A percentile compares a stretch with the other conserved stretches of the same genome.
Evolutionary conservation across 92 coral and sea anemone genomes (phyloP).

Genomic region (Muricea muricata): DNA sequence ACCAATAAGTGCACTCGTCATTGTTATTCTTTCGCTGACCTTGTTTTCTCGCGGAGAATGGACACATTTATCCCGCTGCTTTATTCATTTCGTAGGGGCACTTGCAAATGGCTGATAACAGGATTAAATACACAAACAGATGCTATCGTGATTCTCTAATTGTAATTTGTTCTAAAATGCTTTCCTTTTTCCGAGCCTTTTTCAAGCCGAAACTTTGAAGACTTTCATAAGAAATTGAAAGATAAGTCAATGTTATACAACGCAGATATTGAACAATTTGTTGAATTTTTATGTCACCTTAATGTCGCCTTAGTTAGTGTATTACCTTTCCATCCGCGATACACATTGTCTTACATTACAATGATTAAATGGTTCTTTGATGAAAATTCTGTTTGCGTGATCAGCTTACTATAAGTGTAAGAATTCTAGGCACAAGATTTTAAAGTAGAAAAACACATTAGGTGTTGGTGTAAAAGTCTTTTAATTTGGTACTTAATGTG

Average conservation of each 20-base stretch:
- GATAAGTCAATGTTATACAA: too few species aligned
- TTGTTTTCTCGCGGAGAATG: neutral
- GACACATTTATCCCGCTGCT: neutral
- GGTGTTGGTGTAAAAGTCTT: neutral
- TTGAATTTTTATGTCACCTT: neutral
- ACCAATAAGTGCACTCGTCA: neutral
- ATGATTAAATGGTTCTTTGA: too few species aligned
- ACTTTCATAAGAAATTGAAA: too few species aligned
- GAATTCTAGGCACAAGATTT: neutral
- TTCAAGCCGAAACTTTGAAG: too few species aligned
- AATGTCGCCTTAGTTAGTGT: neutral
- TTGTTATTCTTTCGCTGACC: neutral
- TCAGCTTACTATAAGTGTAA: neutral
- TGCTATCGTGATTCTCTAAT: neutral
- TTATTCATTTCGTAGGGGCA: neutral
- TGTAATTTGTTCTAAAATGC: neutral
- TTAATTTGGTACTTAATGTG: neutral
- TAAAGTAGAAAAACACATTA: neutral
- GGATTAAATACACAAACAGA: slow-evolving; percentile 2
- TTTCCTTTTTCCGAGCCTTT: too few species aligned
- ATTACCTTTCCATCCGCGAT: too few species aligned
- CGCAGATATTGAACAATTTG: neutral
- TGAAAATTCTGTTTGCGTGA: neutral
- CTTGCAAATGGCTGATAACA: neutral
- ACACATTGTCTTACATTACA: too few species aligned